Base-by-base conservation (phyloP, 2,888 invertebrate species). In the Xestia ashworthii region DNA sequence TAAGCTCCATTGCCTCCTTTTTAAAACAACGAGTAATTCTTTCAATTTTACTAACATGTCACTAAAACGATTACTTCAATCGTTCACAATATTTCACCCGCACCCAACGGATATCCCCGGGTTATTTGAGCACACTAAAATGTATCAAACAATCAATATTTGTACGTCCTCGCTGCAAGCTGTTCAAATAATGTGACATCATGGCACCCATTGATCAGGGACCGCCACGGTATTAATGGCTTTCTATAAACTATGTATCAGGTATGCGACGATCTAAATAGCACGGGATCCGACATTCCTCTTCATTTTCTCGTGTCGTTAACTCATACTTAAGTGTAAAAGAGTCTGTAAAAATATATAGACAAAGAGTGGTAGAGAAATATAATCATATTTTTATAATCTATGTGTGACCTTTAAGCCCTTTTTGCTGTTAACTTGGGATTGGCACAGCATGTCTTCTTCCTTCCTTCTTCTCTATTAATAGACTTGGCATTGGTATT, bases 101-200 rank as follows among this genome's bases (percentile, higher is more conserved):
- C 48, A 41, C 14, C n/a, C 67, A 82, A 74, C 83, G 67, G 55
- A 58, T 73, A 76, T 70, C 74, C 32, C 44, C 50, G 55, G 12
- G 64, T 12, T 90, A 80, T 91, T 92, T 90, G 90, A 86, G 83
- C 87, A 89, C 74, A 85, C 86, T 89, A 88, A 87, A 89, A 90
- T 91, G 80, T 76, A 88, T 88, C 87, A 87, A 82, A 87, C 82
- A 87, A 86, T 86, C 89, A 92, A 93, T 92, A 92, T 92, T 92
- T 92, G 90, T 85, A 69, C 53, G 73, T 84, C 82, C 80, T 82
- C 84, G 81, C 44, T 69, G 76, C 80, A 90, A 89, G 91, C 92
- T 93, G 92, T 88, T 90, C 90, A 93, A 92, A 93, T 90, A 92
- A 86, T 83, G 86, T 89, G 88, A 90, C 90, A 87, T 89, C 85